phyloP scores from a whole-genome alignment of 2,797 vertebrate species.

The Vespertilio murinus region DNA sequence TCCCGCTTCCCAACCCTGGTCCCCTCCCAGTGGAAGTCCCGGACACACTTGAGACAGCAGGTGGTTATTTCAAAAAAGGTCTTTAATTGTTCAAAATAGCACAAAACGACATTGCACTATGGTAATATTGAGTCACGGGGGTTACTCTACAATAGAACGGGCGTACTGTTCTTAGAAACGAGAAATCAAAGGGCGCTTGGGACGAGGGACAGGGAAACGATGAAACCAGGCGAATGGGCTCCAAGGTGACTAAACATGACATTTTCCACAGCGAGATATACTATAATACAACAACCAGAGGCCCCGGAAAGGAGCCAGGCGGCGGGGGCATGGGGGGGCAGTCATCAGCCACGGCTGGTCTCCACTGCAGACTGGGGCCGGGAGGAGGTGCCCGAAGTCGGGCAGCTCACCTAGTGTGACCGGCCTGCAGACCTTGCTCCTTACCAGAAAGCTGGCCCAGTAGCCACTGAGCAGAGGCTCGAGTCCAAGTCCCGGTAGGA shows the following conservation, averaged over 20 bases:
- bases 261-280: conserved; percentile 81
- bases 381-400: not conserved
- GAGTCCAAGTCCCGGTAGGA: not conserved
- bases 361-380: not conserved
- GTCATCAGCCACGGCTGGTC: not conserved
- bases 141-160: conserved; percentile 82
- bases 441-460: not conserved
- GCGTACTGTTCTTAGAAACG: conserved; percentile 74
- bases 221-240: conserved; percentile 59
- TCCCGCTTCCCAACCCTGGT: not conserved
- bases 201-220: conserved; percentile 47
- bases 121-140: conserved; percentile 82
- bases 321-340: not conserved
- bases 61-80: conserved; percentile 81
- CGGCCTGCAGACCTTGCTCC: not conserved
- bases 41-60: not conserved
- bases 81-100: conserved; percentile 87
- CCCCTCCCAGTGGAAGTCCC: not conserved
- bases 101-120: conserved; percentile 86
- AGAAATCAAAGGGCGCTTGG: conserved; percentile 65
- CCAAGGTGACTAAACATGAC: conserved; percentile 76
- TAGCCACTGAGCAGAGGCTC: not conserved
- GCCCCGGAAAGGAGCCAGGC: conserved; percentile 24
- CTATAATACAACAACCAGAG: conserved; percentile 82
- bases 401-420: not conserved